phyloP scores from a whole-genome alignment of 2,888 invertebrate genomes.

The Arge pagana region DNA sequence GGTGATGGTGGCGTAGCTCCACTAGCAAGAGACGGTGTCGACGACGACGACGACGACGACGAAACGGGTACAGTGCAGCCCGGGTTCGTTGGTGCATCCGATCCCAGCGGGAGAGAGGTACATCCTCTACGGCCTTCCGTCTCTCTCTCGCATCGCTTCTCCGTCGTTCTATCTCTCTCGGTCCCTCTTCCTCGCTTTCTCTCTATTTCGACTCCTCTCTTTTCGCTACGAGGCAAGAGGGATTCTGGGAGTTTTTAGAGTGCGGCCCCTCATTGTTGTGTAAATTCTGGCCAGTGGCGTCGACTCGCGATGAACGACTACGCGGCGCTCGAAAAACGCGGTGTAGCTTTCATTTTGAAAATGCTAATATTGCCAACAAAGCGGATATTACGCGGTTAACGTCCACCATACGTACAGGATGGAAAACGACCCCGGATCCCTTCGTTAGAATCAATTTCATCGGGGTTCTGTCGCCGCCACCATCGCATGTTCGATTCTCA shows the following conservation, averaged over 20 bases:
- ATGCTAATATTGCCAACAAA: constrained; percentile 53
- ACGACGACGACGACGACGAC: constrained; percentile 17
- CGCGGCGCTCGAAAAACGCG: constrained; percentile 36
- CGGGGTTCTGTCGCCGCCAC: no score
- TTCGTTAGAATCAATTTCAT: constrained; percentile 1
- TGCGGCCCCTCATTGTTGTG: constrained; percentile 56
- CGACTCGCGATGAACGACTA: constrained; percentile 40
- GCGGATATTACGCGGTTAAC: constrained; percentile 44
- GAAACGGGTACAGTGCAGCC: constrained; percentile 16
- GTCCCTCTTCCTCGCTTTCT: constrained; percentile 32
- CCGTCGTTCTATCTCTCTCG: constrained; percentile 20
- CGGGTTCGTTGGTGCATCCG: constrained; percentile 25
- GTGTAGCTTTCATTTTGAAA: constrained; percentile 46
- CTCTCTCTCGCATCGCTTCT: constrained; percentile 14
- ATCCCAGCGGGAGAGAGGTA: constrained; percentile 24
- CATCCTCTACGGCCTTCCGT: constrained; percentile 21
- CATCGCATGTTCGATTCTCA: no score
- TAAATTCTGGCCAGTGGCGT: constrained; percentile 57
- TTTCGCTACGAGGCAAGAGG: constrained; percentile 38
- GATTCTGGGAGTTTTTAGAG: constrained; percentile 56
- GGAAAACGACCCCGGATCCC: neutral
- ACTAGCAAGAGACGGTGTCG: constrained; percentile 33
- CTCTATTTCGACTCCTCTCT: constrained; percentile 32
- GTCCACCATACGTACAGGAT: constrained; percentile 6
- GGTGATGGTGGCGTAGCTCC: constrained; percentile 34